A percentile compares a stretch with the other conserved stretches of the same genome.
Evolutionary conservation across 2,888 invertebrate genomes (phyloP).

Genomic region (Drosophila fulvimacula): DNA sequence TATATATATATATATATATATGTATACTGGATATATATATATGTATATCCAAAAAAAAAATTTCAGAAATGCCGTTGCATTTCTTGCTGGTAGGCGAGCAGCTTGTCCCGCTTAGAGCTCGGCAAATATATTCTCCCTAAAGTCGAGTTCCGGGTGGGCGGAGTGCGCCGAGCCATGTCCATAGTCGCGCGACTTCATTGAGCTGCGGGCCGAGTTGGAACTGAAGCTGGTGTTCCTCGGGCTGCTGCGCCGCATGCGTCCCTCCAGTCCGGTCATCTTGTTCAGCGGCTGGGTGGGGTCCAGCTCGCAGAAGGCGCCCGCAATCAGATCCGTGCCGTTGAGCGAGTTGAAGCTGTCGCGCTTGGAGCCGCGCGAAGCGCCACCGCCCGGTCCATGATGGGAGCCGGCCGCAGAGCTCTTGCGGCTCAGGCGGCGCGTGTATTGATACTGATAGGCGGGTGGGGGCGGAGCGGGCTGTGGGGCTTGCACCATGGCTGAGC

Average conservation of each 20-base stretch:
- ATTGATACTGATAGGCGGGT: slow-evolving; percentile 82
- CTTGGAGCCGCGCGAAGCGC: slow-evolving; percentile 68
- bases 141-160: slow-evolving; percentile 83
- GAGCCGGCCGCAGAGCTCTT: slow-evolving; percentile 76
- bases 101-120: slow-evolving; percentile 77
- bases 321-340: slow-evolving; percentile 82
- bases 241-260: slow-evolving; percentile 82
- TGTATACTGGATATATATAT: not conserved
- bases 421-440: slow-evolving; percentile 81
- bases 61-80: not conserved
- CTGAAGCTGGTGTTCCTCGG: slow-evolving; percentile 80
- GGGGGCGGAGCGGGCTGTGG: slow-evolving; percentile 46
- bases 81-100: not conserved
- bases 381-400: slow-evolving; percentile 55
- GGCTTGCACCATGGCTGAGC: slow-evolving; percentile 22
- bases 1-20: not conserved
- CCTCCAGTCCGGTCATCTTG: slow-evolving; percentile 84
- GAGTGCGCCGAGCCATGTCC: slow-evolving; percentile 81
- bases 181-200: slow-evolving; percentile 83
- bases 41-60: slow-evolving; percentile 2
- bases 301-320: slow-evolving; percentile 83
- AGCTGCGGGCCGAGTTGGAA: slow-evolving; percentile 82
- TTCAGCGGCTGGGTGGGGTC: slow-evolving; percentile 83
- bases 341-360: slow-evolving; percentile 84
- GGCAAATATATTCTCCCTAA: slow-evolving; percentile 84